phyloP scores from a whole-genome alignment of 2,797 vertebrate genomes.

The Cetoscarus ocellatus region DNA sequence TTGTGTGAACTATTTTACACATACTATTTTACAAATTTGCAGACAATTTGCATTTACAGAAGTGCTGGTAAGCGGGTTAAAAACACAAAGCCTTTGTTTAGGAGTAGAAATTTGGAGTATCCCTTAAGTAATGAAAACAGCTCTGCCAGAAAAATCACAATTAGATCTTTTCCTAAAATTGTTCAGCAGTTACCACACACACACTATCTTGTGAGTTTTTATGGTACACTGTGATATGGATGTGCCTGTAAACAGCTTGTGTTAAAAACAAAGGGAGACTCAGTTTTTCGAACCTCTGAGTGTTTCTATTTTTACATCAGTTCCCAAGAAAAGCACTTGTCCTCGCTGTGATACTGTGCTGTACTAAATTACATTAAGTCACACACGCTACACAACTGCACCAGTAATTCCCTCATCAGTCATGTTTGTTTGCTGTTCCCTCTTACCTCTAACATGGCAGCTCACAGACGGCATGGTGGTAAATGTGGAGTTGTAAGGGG shows the following conservation, averaged over 20 bases:
- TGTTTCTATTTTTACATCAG: constrained; percentile 31
- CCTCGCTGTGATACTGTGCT: constrained; percentile 16
- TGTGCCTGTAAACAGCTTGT: constrained; percentile 27
- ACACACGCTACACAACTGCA: background rate
- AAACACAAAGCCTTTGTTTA: too few species aligned
- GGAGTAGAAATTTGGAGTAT: too few species aligned
- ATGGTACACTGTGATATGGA: constrained; percentile 21
- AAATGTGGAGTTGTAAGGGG: constrained; percentile 39
- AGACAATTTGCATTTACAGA: too few species aligned
- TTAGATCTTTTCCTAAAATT: too few species aligned
- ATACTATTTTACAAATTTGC: too few species aligned
- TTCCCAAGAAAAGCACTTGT: constrained; percentile 27
- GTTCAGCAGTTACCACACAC: background rate
- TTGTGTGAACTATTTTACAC: too few species aligned
- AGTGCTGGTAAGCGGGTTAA: too few species aligned
- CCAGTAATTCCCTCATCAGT: constrained; percentile 27
- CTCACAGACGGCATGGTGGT: constrained; percentile 39
- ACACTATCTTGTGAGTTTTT: constrained; percentile 17
- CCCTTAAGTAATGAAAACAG: too few species aligned
- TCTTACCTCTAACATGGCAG: constrained; percentile 52
- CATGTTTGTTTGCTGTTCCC: constrained; percentile 14
- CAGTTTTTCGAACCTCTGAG: constrained; percentile 14
- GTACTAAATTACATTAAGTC: constrained; percentile 2
- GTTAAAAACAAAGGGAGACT: constrained; percentile 19
- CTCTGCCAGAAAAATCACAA: too few species aligned